These are phyloP conservation scores for Callocephalon fimbriatum DNA, from an alignment of 2,113 vertebrate species.

Conservation along the genomic window DNA sequence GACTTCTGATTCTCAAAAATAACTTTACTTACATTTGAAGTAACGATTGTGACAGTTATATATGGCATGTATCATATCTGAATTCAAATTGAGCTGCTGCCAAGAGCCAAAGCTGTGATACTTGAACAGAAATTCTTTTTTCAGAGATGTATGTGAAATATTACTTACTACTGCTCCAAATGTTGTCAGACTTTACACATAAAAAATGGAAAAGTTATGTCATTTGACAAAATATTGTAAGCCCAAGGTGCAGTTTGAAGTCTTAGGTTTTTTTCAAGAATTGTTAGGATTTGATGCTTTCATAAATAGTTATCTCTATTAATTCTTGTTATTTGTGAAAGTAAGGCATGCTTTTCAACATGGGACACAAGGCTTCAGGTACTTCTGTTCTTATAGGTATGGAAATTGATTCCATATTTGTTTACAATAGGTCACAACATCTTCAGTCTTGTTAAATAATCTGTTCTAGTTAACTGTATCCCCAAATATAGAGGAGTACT, in stretches of 20 bases:
- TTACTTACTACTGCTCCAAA: background rate
- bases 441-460: background rate
- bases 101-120: background rate
- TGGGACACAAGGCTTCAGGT: background rate
- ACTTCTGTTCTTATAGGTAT: accelerated
- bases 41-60: background rate
- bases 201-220: background rate
- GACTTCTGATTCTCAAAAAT: background rate
- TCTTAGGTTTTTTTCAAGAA: background rate
- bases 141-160: background rate
- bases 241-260: background rate
- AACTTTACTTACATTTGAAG: background rate
- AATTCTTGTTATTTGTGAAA: background rate
- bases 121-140: background rate
- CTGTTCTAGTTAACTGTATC: background rate
- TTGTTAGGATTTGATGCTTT: background rate
- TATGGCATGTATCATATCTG: background rate
- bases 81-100: background rate
- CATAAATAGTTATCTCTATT: background rate
- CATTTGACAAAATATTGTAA: background rate
- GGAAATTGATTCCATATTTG: background rate
- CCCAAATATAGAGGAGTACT: background rate
- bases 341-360: background rate
- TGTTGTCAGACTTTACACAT: background rate
- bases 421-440: background rate